Evolutionary conservation across 2,113 vertebrate species (phyloP).

Genomic region (Bagarius yarrelli): DNA sequence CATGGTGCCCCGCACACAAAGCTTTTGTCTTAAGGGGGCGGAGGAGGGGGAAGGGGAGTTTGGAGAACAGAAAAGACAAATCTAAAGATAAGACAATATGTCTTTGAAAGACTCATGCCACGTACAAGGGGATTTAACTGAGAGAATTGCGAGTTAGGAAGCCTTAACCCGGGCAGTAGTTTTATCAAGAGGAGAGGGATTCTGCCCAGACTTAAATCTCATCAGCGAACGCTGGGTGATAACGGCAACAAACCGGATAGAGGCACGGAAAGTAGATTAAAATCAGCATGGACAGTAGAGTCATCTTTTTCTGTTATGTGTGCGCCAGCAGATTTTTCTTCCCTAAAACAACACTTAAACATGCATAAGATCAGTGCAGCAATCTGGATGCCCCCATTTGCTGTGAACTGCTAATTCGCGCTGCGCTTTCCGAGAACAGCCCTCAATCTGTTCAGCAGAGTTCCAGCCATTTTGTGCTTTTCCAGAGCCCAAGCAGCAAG

Average conservation of each 20-base stretch:
- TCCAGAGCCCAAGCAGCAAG: conserved; percentile 58
- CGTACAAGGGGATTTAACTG: conserved; percentile 65
- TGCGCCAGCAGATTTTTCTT: not conserved
- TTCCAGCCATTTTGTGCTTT: conserved; percentile 74
- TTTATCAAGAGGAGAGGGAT: conserved; percentile 67
- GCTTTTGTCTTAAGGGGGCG: conserved; percentile 37
- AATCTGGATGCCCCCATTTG: conserved; percentile 6
- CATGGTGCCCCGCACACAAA: conserved; percentile 56
- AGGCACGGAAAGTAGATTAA: conserved; percentile 13
- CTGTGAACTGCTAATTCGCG: conserved; percentile 32
- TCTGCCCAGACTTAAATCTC: conserved; percentile 38
- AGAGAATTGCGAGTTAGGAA: conserved; percentile 70
- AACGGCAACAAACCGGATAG: conserved; percentile 55
- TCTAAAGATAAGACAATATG: conserved; percentile 72
- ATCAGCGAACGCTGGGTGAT: conserved; percentile 36
- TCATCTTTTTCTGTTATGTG: not conserved
- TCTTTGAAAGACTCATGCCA: conserved; percentile 57
- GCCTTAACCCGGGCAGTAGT: conserved; percentile 63
- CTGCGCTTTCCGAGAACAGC: conserved; percentile 33
- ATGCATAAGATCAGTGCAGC: not conserved
- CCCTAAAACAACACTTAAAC: too few species aligned
- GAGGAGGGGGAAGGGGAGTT: conserved; percentile 39
- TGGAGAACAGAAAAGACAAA: conserved; percentile 74
- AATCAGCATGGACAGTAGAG: not conserved
- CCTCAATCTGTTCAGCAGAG: conserved; percentile 63